Percentiles rank a stretch among this genome's conserved stretches.
Evolutionary conservation across 2,113 vertebrate species (phyloP).

Genomic region (Phyllostomus hastatus): DNA sequence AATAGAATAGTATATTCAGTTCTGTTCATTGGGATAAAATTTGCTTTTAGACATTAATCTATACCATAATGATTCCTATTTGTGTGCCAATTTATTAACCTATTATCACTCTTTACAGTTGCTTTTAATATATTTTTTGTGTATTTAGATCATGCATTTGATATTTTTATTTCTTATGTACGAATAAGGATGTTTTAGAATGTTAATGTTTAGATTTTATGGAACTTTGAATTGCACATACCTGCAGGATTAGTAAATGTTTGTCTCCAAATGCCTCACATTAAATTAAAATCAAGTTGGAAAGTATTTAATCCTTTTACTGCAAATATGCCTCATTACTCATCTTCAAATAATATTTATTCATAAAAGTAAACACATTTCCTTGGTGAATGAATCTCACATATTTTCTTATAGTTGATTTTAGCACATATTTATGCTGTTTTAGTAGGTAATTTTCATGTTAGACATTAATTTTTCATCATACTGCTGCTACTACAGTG

Average conservation of each 20-base stretch:
- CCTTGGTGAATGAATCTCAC: conserved; percentile 38
- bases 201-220: conserved; percentile 22
- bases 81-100: not conserved
- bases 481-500: not conserved
- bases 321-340: conserved; percentile 54
- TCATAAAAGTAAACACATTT: conserved; percentile 62
- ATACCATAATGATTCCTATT: not conserved
- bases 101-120: not conserved
- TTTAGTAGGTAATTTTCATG: conserved; percentile 13
- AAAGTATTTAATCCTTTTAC: conserved; percentile 63
- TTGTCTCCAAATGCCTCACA: conserved; percentile 44
- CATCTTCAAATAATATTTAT: conserved; percentile 64
- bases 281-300: conserved; percentile 44
- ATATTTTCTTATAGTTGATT: conserved; percentile 45
- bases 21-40: not conserved
- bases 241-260: conserved; percentile 45
- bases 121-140: not conserved
- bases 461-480: conserved; percentile 45
- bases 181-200: conserved; percentile 11
- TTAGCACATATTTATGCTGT: conserved; percentile 22
- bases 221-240: conserved; percentile 35
- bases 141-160: not conserved
- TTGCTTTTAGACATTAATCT: not conserved
- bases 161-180: conserved; percentile 8
- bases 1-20: not conserved